Conservation (phyloP, 2,113 vertebrate species). For the Stegostoma tigrinum region DNA sequence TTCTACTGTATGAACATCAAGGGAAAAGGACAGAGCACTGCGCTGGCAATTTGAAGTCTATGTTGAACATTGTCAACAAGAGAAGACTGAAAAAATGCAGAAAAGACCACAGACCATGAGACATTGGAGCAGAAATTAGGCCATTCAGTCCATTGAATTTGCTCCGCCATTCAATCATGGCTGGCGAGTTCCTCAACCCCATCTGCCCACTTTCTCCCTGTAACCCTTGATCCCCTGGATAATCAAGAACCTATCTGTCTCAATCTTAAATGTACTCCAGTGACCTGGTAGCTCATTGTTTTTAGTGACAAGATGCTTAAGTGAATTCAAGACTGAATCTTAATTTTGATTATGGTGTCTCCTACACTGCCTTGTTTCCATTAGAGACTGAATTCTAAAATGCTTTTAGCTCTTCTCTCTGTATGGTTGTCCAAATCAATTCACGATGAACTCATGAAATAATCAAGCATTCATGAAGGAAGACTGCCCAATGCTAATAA, state of each 20-base stretch:
- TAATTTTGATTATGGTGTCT: neutral
- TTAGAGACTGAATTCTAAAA: neutral
- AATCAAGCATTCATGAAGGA: neutral
- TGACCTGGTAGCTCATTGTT: no score
- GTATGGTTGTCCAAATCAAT: neutral
- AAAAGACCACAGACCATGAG: neutral
- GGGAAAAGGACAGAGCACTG: neutral
- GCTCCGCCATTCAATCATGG: no score
- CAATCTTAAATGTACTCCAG: no score
- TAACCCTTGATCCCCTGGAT: no score
- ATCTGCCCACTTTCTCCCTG: no score
- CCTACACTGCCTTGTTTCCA: neutral
- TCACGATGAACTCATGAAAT: neutral
- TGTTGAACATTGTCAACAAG: neutral
- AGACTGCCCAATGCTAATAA: neutral
- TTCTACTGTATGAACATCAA: neutral
- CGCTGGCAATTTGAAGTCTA: neutral
- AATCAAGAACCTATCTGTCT: no score
- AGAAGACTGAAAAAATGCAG: neutral
- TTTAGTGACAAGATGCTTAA: neutral
- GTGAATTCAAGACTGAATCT: neutral
- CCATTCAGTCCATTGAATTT: no score
- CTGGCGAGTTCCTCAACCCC: no score
- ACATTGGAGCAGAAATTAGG: no score
- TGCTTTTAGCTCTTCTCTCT: neutral